Evolutionary conservation across 2,113 vertebrate species (phyloP).

Genomic region (Sebastes fasciatus): DNA sequence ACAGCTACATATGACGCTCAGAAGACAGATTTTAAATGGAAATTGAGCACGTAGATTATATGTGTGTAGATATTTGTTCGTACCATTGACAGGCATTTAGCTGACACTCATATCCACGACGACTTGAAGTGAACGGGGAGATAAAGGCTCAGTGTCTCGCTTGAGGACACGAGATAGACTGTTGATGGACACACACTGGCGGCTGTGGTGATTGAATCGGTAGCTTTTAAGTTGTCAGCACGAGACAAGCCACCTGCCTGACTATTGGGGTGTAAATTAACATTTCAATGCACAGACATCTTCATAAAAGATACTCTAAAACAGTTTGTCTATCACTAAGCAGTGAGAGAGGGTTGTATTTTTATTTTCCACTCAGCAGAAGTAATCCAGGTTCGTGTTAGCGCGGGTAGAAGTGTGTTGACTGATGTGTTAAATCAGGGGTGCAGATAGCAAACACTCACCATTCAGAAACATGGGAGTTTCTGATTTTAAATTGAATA

Average conservation of each 20-base stretch:
- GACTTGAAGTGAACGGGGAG: slow-evolving; percentile 4
- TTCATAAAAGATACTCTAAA: slow-evolving; percentile 34
- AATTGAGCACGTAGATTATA: slow-evolving; percentile 4
- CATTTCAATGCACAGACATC: slow-evolving; percentile 34
- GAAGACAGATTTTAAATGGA: slow-evolving; percentile 25
- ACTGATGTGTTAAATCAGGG: slow-evolving; percentile 34
- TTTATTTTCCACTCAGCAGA: background rate
- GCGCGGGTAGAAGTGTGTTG: background rate
- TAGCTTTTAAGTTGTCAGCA: slow-evolving; percentile 54
- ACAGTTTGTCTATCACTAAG: slow-evolving; percentile 32
- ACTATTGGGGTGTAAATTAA: slow-evolving; percentile 44
- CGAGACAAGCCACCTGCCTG: slow-evolving; percentile 39
- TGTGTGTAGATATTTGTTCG: slow-evolving; percentile 5
- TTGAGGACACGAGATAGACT: slow-evolving; percentile 34
- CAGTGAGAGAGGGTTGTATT: slow-evolving; percentile 6
- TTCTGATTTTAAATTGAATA: slow-evolving; percentile 10
- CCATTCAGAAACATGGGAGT: background rate
- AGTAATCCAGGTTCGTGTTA: slow-evolving; percentile 17
- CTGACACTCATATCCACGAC: background rate
- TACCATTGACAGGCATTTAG: slow-evolving; percentile 29
- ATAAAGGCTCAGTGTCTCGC: slow-evolving; percentile 32
- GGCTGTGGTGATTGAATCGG: slow-evolving; percentile 42
- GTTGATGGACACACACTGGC: slow-evolving; percentile 49
- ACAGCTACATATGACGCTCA: slow-evolving; percentile 11
- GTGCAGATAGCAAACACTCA: slow-evolving; percentile 8